phyloP scores from a whole-genome alignment of 2,797 vertebrate species.

The Gambusia yucatana region DNA sequence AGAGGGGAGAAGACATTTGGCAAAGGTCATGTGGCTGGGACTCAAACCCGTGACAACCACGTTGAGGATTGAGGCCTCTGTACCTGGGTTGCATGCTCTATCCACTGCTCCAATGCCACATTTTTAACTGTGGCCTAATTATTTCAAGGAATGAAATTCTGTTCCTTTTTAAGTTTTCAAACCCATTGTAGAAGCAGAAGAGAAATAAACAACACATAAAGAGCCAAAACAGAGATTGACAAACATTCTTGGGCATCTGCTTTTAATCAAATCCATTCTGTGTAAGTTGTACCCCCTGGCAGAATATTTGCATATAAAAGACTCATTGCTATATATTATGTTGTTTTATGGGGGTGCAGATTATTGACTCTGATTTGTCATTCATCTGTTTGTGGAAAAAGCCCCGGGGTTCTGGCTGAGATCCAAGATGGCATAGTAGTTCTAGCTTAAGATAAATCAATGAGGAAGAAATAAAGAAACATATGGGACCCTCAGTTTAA shows the following conservation, averaged over 20 bases:
- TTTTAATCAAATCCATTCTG: slow-evolving; percentile 60
- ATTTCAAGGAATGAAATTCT: slow-evolving; percentile 14
- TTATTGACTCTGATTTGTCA: slow-evolving; percentile 46
- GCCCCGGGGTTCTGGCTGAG: slow-evolving; percentile 42
- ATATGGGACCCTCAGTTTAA: slow-evolving; percentile 11
- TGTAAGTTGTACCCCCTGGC: slow-evolving; percentile 21
- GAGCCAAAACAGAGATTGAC: slow-evolving; percentile 6
- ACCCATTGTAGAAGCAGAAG: slow-evolving; percentile 25
- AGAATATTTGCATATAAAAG: slow-evolving; percentile 52
- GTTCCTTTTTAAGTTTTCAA: slow-evolving; percentile 25
- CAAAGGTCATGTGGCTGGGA: too few species aligned
- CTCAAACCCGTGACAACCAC: too few species aligned
- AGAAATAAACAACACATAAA: slow-evolving; percentile 27
- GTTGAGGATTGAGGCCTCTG: too few species aligned
- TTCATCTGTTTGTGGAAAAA: slow-evolving; percentile 44
- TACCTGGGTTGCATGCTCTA: too few species aligned
- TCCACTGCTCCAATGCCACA: not conserved
- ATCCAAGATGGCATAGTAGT: slow-evolving; percentile 50
- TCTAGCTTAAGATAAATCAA: slow-evolving; percentile 42
- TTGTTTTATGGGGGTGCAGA: slow-evolving; percentile 42
- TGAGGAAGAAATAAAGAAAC: slow-evolving; percentile 16
- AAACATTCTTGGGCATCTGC: slow-evolving; percentile 27
- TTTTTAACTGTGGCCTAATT: slow-evolving; percentile 32
- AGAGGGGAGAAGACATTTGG: too few species aligned
- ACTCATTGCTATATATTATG: slow-evolving; percentile 41